Evolutionary conservation across 2,113 vertebrate genomes (phyloP).

Genomic region (Pyxicephalus adspersus): DNA sequence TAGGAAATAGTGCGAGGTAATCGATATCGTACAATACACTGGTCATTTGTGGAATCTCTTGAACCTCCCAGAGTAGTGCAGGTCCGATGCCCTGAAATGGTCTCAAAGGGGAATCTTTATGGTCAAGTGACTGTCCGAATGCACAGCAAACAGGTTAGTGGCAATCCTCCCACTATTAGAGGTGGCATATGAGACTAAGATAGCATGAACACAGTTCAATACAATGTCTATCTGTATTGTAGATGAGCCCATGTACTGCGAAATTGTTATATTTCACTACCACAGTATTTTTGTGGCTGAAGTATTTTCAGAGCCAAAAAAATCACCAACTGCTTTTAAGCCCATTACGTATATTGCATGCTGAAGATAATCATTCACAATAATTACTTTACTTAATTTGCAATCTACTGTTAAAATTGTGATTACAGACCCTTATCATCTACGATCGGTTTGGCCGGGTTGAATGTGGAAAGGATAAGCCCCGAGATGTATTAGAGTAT

Average conservation of each 20-base stretch:
- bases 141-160: slow-evolving; percentile 88
- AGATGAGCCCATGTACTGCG: background rate
- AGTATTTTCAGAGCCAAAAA: background rate
- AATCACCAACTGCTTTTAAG: too few relatives aligned
- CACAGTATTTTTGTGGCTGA: background rate
- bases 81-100: slow-evolving; percentile 77
- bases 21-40: slow-evolving; percentile 84
- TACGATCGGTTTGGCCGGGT: slow-evolving; percentile 94
- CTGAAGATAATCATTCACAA: background rate
- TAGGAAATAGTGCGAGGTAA: slow-evolving; percentile 93
- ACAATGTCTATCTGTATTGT: too few relatives aligned
- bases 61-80: slow-evolving; percentile 87
- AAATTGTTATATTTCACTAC: background rate
- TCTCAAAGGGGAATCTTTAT: slow-evolving; percentile 82
- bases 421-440: slow-evolving; percentile 81
- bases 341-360: too few relatives aligned
- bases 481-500: slow-evolving; percentile 90
- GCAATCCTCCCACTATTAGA: background rate
- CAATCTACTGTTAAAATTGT: background rate
- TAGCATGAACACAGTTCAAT: too few relatives aligned
- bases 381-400: background rate
- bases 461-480: slow-evolving; percentile 87
- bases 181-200: background rate
- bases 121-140: slow-evolving; percentile 91
- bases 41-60: slow-evolving; percentile 87